These are phyloP conservation scores for Drosophila monieri DNA, from an alignment of 2,888 invertebrate genomes.

Conservation along the genomic window DNA sequence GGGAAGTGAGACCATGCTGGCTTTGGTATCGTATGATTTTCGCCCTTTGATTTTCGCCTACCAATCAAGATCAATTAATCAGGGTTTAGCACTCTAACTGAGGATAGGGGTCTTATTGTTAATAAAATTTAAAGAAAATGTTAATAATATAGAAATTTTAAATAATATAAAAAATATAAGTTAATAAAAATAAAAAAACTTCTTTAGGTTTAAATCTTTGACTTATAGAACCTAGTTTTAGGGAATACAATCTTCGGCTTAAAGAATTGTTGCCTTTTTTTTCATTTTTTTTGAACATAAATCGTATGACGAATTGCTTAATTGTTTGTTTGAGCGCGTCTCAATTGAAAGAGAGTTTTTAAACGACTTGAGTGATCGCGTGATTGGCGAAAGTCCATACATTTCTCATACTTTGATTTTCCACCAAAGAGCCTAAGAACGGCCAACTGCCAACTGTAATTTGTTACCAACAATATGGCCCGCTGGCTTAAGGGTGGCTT, in stretches of 20 bases:
- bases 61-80: conserved; percentile 66
- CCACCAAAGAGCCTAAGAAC: conserved; percentile 22
- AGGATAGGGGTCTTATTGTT: not conserved
- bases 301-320: conserved; percentile 40
- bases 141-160: not conserved
- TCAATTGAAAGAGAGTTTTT: conserved; percentile 16
- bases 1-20: not conserved
- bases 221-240: not conserved
- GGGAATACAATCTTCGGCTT: not conserved
- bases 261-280: not conserved
- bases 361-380: conserved; percentile 26
- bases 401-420: conserved; percentile 10
- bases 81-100: not conserved
- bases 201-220: too few relatives aligned
- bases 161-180: too few relatives aligned
- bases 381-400: conserved; percentile 32
- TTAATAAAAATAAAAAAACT: not conserved
- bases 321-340: conserved; percentile 37
- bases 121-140: too few relatives aligned
- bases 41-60: conserved; percentile 31
- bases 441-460: conserved; percentile 13
- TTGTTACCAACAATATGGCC: conserved; percentile 25
- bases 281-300: conserved; percentile 8
- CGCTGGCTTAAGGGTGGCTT: conserved; percentile 17
- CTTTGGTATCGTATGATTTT: conserved; percentile 35